Conservation (phyloP, 2,888 invertebrate species). For the Calliphora vomitoria region DNA sequence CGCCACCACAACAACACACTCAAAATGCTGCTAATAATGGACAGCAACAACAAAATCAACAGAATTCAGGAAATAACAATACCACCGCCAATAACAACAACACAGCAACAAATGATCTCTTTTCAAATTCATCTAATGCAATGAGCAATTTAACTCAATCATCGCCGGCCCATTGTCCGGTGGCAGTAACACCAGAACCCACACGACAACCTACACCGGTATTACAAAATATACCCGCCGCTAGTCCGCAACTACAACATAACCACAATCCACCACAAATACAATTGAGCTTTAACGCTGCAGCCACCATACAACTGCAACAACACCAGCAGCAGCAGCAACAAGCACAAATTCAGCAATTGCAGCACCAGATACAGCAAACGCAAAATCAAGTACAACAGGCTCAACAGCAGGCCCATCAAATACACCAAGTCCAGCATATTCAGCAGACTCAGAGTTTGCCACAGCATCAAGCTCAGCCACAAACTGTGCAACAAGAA, state of each 20-base stretch:
- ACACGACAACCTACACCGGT: conserved; percentile 81
- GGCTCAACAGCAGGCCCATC: conserved; percentile 65
- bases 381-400: conserved; percentile 72
- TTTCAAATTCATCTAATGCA: conserved; percentile 57
- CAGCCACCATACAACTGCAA: conserved; percentile 80
- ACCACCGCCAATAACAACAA: conserved; percentile 63
- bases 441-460: conserved; percentile 75
- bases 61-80: conserved; percentile 60
- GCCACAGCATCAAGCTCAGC: conserved; percentile 77
- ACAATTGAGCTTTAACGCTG: conserved; percentile 74
- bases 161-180: conserved; percentile 80
- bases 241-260: conserved; percentile 71
- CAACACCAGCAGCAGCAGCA: conserved; percentile 79
- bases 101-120: conserved; percentile 70
- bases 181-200: conserved; percentile 82
- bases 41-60: conserved; percentile 58
- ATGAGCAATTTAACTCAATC: conserved; percentile 77
- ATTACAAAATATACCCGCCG: conserved; percentile 73
- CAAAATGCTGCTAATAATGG: conserved; percentile 73
- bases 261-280: conserved; percentile 77
- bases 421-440: conserved; percentile 54
- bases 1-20: conserved; percentile 75
- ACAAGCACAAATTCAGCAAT: conserved; percentile 78
- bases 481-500: conserved; percentile 78
- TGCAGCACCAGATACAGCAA: conserved; percentile 72